These are phyloP conservation scores for Pemphredon lugubris DNA, from an alignment of 2,888 invertebrate species.

Conservation along the genomic window DNA sequence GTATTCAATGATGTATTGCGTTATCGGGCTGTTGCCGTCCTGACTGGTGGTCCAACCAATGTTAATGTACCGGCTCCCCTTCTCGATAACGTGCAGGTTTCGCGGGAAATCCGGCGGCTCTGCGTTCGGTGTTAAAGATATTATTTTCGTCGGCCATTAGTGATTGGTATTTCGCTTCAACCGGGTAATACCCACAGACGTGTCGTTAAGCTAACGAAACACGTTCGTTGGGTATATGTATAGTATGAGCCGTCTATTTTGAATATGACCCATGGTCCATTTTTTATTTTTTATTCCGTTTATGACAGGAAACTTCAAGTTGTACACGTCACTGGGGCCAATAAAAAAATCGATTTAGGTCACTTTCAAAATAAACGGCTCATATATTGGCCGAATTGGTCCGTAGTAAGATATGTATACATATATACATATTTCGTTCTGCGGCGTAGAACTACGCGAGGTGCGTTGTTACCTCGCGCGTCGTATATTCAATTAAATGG, in stretches of 20 bases:
- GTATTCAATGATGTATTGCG: conserved; percentile 93
- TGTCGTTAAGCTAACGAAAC: no score
- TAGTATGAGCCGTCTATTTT: no score
- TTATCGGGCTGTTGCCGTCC: conserved; percentile 93
- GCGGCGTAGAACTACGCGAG: conserved; percentile 6
- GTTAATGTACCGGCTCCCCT: conserved; percentile 91
- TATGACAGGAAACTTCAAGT: no score
- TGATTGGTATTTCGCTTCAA: not conserved
- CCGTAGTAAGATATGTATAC: not conserved
- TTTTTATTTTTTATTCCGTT: no score
- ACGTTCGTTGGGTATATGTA: no score
- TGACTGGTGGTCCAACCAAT: conserved; percentile 95
- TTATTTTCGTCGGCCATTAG: conserved; percentile 2
- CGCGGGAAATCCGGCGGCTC: conserved; percentile 95
- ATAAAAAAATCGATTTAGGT: no score
- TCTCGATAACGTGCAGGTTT: conserved; percentile 92
- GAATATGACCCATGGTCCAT: no score
- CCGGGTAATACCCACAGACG: no score
- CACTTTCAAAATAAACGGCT: no score
- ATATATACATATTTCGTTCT: conserved; percentile 48
- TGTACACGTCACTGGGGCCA: no score
- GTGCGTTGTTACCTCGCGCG: conserved; percentile 27
- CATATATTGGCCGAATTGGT: no score
- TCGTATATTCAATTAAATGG: conserved; percentile 63
- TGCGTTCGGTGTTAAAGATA: conserved; percentile 68